Percentiles rank a stretch among this genome's conserved stretches.
Conservation (phyloP, 2,113 vertebrate species). For the Hippocampus comes region DNA sequence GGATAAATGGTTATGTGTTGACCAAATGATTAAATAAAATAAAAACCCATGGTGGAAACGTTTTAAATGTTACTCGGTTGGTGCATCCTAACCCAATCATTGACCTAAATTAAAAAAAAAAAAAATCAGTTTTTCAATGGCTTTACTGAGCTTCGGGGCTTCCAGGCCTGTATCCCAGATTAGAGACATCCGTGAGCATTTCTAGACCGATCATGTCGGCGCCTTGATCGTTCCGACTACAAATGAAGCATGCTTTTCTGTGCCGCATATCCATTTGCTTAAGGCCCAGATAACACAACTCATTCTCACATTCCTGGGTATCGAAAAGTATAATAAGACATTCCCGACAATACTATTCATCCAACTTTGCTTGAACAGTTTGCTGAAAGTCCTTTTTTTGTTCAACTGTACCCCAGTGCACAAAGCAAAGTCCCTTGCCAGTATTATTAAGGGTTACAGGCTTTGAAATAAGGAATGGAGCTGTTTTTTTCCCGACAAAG, state of each 20-base stretch:
- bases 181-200: constrained; percentile 9
- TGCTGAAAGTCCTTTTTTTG: not conserved
- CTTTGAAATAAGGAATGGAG: not conserved
- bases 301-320: not conserved
- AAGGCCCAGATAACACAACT: not conserved
- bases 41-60: not conserved
- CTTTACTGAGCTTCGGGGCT: constrained; percentile 16
- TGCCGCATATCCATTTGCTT: not conserved
- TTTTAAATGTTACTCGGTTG: not conserved
- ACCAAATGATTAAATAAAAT: not conserved
- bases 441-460: not conserved
- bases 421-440: not conserved
- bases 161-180: constrained; percentile 10
- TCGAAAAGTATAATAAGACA: not conserved
- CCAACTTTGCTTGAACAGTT: not conserved
- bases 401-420: not conserved
- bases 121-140: constrained; percentile 16
- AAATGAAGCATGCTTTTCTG: constrained; percentile 7
- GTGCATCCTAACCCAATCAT: constrained; percentile 5
- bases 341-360: not conserved
- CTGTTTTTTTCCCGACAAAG: not conserved
- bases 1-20: not conserved
- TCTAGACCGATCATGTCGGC: constrained; percentile 17
- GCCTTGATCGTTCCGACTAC: not conserved
- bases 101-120: constrained; percentile 9